These are phyloP conservation scores for Agrilus planipennis DNA, from an alignment of 1,140 invertebrate genomes.

Conservation along the genomic window DNA sequence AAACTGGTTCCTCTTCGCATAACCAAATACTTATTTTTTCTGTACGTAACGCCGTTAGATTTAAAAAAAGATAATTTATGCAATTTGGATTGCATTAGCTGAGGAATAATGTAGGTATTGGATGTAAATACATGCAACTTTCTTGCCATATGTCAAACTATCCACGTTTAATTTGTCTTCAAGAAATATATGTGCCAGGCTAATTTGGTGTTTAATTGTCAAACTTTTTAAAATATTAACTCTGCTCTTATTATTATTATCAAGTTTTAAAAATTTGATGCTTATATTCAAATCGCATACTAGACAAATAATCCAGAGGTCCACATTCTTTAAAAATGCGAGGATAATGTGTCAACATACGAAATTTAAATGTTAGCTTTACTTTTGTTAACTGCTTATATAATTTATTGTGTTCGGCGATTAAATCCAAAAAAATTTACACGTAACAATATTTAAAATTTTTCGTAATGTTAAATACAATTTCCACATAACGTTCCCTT, in stretches of 20 bases:
- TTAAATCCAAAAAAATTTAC: not conserved
- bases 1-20: too few species aligned
- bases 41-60: too few species aligned
- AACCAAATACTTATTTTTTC: too few species aligned
- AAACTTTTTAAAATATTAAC: not conserved
- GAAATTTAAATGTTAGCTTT: not conserved
- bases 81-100: too few species aligned
- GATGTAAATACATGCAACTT: too few species aligned
- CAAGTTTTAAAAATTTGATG: slow-evolving; percentile 2
- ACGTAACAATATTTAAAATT: not conserved
- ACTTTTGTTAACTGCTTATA: not conserved
- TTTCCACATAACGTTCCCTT: not conserved
- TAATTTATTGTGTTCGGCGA: not conserved
- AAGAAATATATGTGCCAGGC: not conserved
- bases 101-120: too few species aligned
- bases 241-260: not conserved
- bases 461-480: not conserved
- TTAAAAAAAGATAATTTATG: too few species aligned
- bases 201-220: not conserved
- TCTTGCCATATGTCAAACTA: too few species aligned
- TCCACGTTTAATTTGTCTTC: too few species aligned
- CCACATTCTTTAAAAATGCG: not conserved
- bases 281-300: not conserved
- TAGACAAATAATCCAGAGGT: not conserved
- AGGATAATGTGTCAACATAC: not conserved